Evolutionary conservation across 2,113 vertebrate species (phyloP), one percentile per base, ranked within the genome.

Genomic region (Prunella himalayana): DNA sequence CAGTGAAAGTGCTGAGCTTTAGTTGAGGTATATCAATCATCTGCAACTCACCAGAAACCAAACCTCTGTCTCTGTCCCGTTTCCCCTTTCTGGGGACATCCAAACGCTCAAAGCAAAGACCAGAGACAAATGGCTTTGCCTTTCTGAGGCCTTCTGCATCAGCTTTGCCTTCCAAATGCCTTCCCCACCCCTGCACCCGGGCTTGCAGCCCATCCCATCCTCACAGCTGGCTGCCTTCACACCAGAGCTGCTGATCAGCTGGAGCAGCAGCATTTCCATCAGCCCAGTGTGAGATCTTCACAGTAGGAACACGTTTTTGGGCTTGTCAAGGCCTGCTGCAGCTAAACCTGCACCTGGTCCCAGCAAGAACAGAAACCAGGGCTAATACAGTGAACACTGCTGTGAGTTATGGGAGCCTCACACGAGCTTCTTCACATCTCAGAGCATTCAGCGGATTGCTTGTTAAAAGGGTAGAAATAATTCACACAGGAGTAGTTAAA

Each of bases 1-100:
- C 42, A 41, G 51, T 47, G 3, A 95, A 97, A 94, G 92, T 93
- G 90, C 92, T 93, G 91, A 96, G 82, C 90, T 83, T 69, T 33
- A 88, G 54, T 10, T 96, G 96, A 95, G 95, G 96, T 95, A 96
- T 96, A 96, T 97, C 53, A 71, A 51, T 78, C 7, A 41, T 57
- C 90, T 44, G 39, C 65, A 50, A 86, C 63, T 28, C 41, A 5
- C 51, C 61, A 47, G 56, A 60, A 59, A 31, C 44, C 76, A 88
- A 33, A 64, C n/a, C 60, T 35, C 54, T 28, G 47, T 4, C 37
- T 11, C 50, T 60, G 45, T 47, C 64, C 30, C 2, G 0, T 9
- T 30, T 51, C 68, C 42, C 72, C 76, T 71, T 35, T 21, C 72
- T 5, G 21, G 69, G 65, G 61, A 47, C 2, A 3, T 1, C 27